Conservation (phyloP, 2,888 invertebrate genomes). For the Muschampia plurimacula region DNA sequence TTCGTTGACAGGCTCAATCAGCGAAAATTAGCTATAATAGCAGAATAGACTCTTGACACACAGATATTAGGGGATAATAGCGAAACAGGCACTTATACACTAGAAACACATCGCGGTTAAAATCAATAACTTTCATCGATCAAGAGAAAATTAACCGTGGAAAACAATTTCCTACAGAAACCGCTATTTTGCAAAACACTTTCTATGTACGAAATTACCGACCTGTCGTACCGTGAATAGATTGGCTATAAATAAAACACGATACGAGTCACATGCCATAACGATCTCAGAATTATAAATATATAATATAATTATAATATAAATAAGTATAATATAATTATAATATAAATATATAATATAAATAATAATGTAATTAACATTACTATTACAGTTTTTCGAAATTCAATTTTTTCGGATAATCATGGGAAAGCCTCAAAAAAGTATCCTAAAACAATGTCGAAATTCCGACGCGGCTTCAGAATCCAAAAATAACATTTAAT, state of each 20-base stretch:
- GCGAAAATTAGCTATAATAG: constrained; percentile 31
- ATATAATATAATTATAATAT: too few species aligned
- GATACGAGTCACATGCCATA: too few species aligned
- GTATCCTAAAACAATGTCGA: too few species aligned
- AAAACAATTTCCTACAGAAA: constrained; percentile 48
- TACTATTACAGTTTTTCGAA: too few species aligned
- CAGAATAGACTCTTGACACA: constrained; percentile 19
- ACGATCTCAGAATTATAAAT: too few species aligned
- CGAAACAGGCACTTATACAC: constrained; percentile 22
- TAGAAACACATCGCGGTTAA: constrained; percentile 36
- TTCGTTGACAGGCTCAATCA: constrained; percentile 26
- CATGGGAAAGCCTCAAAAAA: too few species aligned
- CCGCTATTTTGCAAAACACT: constrained; percentile 42
- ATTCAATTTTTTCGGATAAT: too few species aligned
- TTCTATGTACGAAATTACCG: constrained; percentile 41
- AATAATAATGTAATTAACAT: too few species aligned
- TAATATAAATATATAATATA: too few species aligned
- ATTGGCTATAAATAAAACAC: constrained; percentile 1
- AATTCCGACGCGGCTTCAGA: too few species aligned
- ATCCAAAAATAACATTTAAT: too few species aligned
- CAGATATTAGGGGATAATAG: constrained; percentile 34
- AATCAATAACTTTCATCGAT: constrained; percentile 56
- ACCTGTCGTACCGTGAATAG: background rate
- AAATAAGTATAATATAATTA: too few species aligned
- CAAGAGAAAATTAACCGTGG: constrained; percentile 51